Percentiles rank a stretch among this genome's conserved stretches.
These are phyloP conservation scores for Gibbula magus DNA, from an alignment of 2,888 invertebrate species.

Conservation along the genomic window DNA sequence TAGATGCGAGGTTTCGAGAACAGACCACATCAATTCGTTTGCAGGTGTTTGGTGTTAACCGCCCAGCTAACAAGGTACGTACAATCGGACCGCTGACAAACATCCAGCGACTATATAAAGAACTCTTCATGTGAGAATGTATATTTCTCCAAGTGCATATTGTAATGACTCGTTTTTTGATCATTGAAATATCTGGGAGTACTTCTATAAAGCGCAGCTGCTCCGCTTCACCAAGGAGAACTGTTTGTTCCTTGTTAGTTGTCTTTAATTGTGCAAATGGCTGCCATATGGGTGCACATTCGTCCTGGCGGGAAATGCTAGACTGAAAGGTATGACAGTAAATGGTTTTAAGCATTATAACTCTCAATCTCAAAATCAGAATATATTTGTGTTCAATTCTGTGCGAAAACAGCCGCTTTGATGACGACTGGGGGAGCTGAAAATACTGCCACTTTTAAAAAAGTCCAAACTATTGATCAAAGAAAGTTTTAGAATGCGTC, in stretches of 20 bases:
- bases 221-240: neutral
- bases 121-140: neutral
- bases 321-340: too few species aligned
- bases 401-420: too few species aligned
- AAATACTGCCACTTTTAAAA: too few species aligned
- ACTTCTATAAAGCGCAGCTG: neutral
- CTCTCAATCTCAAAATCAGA: too few species aligned
- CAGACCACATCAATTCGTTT: neutral
- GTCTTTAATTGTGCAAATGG: neutral
- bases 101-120: neutral
- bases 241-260: neutral
- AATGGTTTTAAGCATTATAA: too few species aligned
- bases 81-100: neutral
- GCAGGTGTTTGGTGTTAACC: neutral
- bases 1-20: too few species aligned
- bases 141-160: conserved; percentile 2
- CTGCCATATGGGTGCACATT: too few species aligned
- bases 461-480: too few species aligned
- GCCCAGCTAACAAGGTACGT: neutral
- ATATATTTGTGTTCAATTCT: too few species aligned
- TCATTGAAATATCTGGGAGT: neutral
- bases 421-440: too few species aligned
- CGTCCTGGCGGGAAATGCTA: too few species aligned
- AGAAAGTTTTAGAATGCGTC: too few species aligned
- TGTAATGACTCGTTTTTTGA: neutral